Evolutionary conservation across 2,113 vertebrate species (phyloP).

Genomic region (Thinocorus orbignyianus): DNA sequence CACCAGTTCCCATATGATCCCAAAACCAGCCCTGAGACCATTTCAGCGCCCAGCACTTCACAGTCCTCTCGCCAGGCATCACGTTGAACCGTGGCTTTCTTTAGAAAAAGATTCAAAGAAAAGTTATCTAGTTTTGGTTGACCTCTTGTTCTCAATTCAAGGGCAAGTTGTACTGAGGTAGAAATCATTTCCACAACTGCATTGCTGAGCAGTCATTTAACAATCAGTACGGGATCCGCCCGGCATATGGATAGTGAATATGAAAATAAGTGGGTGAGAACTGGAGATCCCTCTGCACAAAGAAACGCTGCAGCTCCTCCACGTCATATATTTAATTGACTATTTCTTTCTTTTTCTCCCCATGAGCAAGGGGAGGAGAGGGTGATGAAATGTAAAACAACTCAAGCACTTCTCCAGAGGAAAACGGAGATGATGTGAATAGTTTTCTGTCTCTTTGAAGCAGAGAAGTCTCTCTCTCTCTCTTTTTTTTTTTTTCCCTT

Average conservation of each 20-base stretch:
- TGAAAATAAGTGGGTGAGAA: conserved; percentile 1
- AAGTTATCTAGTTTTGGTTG: conserved; percentile 26
- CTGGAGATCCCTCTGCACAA: neutral
- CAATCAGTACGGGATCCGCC: conserved; percentile 8
- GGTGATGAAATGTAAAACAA: neutral
- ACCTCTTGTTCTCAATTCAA: neutral
- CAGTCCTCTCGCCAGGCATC: neutral
- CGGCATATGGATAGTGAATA: neutral
- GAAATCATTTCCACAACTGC: conserved; percentile 32
- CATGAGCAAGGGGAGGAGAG: neutral
- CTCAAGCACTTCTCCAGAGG: neutral
- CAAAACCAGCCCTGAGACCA: neutral
- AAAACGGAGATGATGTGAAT: neutral
- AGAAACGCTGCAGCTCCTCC: neutral
- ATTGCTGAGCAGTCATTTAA: conserved; percentile 23
- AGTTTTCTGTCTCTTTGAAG: neutral
- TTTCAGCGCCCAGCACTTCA: neutral
- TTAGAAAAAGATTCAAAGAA: neutral
- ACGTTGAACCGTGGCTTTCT: neutral
- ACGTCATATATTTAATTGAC: neutral
- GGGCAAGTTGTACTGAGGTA: neutral
- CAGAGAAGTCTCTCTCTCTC: neutral
- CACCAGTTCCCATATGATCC: neutral
- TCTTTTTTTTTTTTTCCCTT: neutral
- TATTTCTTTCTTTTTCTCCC: neutral